phyloP scores from a whole-genome alignment of 2,888 invertebrate species.

The Leptothorax acervorum region DNA sequence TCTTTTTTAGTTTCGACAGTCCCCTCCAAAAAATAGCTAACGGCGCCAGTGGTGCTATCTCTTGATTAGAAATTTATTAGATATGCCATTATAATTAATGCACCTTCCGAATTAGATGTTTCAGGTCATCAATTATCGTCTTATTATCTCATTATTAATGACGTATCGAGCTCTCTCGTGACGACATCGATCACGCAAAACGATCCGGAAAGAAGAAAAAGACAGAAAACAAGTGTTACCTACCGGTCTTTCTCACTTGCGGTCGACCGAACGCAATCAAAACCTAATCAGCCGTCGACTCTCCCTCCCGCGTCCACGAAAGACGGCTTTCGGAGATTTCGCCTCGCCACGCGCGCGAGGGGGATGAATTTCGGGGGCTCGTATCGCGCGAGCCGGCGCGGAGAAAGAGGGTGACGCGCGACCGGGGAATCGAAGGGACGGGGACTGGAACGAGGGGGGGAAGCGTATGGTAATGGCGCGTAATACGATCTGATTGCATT shows the following conservation, averaged over 20 bases:
- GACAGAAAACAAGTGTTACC: neutral
- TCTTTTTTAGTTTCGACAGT: too few relatives aligned
- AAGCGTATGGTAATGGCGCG: constrained; percentile 79
- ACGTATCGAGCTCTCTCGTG: neutral
- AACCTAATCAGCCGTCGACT: constrained; percentile 28
- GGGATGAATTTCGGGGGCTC: constrained; percentile 24
- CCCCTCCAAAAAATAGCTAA: too few relatives aligned
- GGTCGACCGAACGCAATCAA: constrained; percentile 26
- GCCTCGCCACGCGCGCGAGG: constrained; percentile 12
- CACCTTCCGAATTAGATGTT: neutral
- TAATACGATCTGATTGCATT: constrained; percentile 81
- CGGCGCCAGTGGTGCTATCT: neutral
- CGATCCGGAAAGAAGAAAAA: neutral
- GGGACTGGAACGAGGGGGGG: constrained; percentile 49
- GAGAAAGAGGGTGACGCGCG: constrained; percentile 28
- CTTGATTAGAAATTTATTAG: neutral
- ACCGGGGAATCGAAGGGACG: constrained; percentile 46
- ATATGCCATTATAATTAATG: neutral
- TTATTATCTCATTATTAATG: neutral
- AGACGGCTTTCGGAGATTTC: constrained; percentile 17
- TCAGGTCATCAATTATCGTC: neutral
- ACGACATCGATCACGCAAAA: neutral
- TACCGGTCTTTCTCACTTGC: constrained; percentile 13
- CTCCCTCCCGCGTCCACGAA: neutral
- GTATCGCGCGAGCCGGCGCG: constrained; percentile 9